Evolutionary conservation across 2,797 vertebrate species (phyloP), one percentile per base, ranked within the genome.

Genomic region (Sorex maritimensis): DNA sequence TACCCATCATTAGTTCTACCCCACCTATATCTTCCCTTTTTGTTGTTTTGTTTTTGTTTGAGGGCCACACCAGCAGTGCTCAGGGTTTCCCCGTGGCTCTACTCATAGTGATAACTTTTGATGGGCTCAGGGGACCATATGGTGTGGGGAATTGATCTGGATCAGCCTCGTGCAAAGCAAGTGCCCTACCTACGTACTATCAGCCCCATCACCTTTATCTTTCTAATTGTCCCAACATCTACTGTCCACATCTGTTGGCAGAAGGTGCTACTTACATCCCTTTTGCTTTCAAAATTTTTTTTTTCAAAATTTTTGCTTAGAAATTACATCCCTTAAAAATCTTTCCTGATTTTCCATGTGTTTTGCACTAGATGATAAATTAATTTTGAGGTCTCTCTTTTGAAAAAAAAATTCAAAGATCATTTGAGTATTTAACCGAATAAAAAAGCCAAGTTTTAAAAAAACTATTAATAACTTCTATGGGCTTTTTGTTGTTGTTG

Each of bases 361-460:
- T 30, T 82, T 87, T 71, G 5, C 23, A 38, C 30, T 41, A 79
- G 61, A 77, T 24, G 74, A 44, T 63, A 77, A 75, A 9, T 75
- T 23, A 44, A 7, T 52, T 52, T 52, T 58, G 23, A 24, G 15
- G 11, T 74, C 28, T 90, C 13, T 21, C 38, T 52, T 73, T 89
- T 4, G 10, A 46, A 78, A 68, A 77, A 83, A 86, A 77, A 19
- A 73, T 94, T 69, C 91, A 91, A 88, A 38, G 5, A 26, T 5
- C 26, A 44, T 86, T 34, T 58, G 46, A n/a, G 83, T 65, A 34
- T 91, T 1, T 77, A 93, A 90, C 63, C 30, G 88, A 73, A 89
- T 46, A 86, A 21, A 71, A 94, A 94, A 49, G 28, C 28, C 21
- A 88, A 90, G 77, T 90, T 73, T 55, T 88, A 91, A 93, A 92